phyloP scores from a whole-genome alignment of 2,797 vertebrate genomes.

The Pantherophis vulpinus region DNA sequence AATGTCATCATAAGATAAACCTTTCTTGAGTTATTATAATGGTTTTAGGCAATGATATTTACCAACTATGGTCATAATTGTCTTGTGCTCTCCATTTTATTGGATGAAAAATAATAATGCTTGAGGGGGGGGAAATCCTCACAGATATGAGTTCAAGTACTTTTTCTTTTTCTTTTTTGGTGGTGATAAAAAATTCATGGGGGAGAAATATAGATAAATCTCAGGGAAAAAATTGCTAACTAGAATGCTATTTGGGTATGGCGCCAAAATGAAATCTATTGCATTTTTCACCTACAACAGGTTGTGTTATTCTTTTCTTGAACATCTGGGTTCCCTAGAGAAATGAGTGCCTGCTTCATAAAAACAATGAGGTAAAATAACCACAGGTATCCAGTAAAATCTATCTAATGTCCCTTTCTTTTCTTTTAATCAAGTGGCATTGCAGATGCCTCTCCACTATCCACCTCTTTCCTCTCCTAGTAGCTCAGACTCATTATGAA shows the following conservation, averaged over 20 bases:
- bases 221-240: slow-evolving; percentile 12
- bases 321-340: background rate
- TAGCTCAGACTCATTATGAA: background rate
- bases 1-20: slow-evolving; percentile 18
- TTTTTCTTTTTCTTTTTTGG: slow-evolving; percentile 1
- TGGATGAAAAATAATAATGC: background rate
- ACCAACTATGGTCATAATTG: slow-evolving; percentile 25
- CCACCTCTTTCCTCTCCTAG: too few relatives aligned
- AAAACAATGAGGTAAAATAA: slow-evolving; percentile 23
- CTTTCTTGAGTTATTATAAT: slow-evolving; percentile 21
- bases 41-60: slow-evolving; percentile 8
- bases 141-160: slow-evolving; percentile 10
- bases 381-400: background rate
- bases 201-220: slow-evolving; percentile 30
- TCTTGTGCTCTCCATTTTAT: slow-evolving; percentile 26
- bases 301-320: slow-evolving; percentile 12
- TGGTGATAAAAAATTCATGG: slow-evolving; percentile 34
- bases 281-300: slow-evolving; percentile 33
- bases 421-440: background rate
- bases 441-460: background rate
- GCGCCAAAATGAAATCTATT: slow-evolving; percentile 24
- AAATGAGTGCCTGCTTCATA: slow-evolving; percentile 10
- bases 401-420: background rate
- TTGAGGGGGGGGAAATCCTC: slow-evolving; percentile 16
- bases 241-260: slow-evolving; percentile 13